Evolutionary conservation across 2,797 vertebrate genomes (phyloP).

Genomic region (Taeniopygia guttata): DNA sequence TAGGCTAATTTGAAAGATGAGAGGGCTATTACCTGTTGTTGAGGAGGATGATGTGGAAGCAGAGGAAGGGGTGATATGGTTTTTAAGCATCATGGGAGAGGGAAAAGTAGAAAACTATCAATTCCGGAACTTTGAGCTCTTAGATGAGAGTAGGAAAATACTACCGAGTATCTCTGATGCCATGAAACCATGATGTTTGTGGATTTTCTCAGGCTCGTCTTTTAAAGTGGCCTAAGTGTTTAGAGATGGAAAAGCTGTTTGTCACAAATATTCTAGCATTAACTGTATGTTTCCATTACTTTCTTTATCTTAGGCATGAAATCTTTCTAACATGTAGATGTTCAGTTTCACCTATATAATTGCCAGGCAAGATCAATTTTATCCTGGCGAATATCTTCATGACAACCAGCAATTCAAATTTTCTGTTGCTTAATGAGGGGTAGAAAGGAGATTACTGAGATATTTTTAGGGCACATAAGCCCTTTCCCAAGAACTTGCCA

Average conservation of each 20-base stretch:
- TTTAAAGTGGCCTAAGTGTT: not conserved
- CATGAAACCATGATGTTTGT: not conserved
- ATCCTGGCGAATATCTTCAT: not conserved
- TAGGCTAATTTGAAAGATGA: not conserved
- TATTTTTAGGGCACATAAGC: not conserved
- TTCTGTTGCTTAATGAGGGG: not conserved
- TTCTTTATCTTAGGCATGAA: not conserved
- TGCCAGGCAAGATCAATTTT: not conserved
- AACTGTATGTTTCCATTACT: not conserved
- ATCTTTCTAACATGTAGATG: not conserved
- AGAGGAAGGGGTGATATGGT: not conserved
- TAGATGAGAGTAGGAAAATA: not conserved
- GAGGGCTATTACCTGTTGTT: not conserved
- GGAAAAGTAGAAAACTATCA: not conserved
- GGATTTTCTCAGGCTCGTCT: not conserved
- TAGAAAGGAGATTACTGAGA: not conserved
- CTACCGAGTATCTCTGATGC: not conserved
- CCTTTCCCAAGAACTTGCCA: not conserved
- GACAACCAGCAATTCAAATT: not conserved
- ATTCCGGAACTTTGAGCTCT: not conserved
- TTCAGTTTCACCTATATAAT: not conserved
- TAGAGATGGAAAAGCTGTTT: not conserved
- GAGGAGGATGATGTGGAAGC: not conserved
- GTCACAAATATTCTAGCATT: not conserved
- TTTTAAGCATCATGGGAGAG: not conserved